A percentile compares a stretch with the other conserved stretches of the same genome.
Conservation (phyloP, 2,113 vertebrate species). For the Meriones unguiculatus region DNA sequence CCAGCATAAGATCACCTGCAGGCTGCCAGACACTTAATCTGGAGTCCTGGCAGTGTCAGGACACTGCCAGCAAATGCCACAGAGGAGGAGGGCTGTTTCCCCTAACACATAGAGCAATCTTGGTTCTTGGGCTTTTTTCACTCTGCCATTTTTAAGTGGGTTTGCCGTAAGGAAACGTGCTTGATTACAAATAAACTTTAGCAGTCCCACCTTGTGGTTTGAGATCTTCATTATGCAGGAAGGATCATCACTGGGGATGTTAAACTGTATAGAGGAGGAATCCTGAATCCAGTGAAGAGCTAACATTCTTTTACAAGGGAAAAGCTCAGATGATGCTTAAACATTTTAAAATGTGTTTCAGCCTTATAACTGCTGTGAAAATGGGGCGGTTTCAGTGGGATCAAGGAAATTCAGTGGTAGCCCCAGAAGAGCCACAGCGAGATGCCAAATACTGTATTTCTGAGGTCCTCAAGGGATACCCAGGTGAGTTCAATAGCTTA, state of each 20-base stretch:
- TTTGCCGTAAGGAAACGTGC: slow-evolving; percentile 74
- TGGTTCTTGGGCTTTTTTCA: slow-evolving; percentile 80
- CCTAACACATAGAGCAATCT: background rate
- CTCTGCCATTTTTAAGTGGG: slow-evolving; percentile 68
- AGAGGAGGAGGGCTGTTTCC: background rate
- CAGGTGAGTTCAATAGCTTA: background rate
- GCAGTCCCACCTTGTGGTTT: slow-evolving; percentile 66
- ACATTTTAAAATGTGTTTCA: background rate
- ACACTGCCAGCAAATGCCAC: background rate
- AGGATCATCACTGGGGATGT: slow-evolving; percentile 56
- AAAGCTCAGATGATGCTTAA: background rate
- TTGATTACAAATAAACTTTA: slow-evolving; percentile 78
- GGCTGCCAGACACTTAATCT: background rate
- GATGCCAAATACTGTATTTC: background rate
- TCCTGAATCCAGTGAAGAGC: background rate
- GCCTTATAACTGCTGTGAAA: background rate
- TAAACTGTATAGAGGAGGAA: slow-evolving; percentile 40
- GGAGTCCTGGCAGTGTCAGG: background rate
- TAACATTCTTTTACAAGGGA: background rate
- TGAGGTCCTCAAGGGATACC: background rate
- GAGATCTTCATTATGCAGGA: slow-evolving; percentile 29
- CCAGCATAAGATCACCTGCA: background rate
- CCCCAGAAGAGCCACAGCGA: background rate
- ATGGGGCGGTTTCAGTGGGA: background rate
- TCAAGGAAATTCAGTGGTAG: slow-evolving; percentile 6